Conservation (phyloP, 1,140 invertebrate genomes). For the Drosophila aff. region DNA sequence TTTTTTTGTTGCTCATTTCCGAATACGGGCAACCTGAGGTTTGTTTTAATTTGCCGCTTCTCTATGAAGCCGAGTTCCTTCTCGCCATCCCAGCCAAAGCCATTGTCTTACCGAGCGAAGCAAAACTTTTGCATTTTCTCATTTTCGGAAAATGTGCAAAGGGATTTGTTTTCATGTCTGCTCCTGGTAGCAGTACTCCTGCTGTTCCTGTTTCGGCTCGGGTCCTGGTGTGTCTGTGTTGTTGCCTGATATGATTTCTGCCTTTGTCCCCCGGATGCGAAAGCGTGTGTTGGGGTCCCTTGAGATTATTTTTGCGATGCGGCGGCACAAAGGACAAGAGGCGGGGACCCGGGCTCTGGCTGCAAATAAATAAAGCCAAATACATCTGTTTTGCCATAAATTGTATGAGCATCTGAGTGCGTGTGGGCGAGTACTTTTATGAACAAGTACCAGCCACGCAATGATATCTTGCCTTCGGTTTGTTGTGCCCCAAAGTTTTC, state of each 20-base stretch:
- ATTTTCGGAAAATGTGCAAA: slow-evolving; percentile 84
- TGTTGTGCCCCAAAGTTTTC: slow-evolving; percentile 42
- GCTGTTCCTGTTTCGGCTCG: slow-evolving; percentile 20
- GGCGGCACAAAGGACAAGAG: slow-evolving; percentile 54
- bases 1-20: slow-evolving; percentile 76
- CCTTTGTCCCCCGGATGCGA: slow-evolving; percentile 54
- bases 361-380: slow-evolving; percentile 75
- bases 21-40: slow-evolving; percentile 83
- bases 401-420: slow-evolving; percentile 56
- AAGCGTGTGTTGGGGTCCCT: slow-evolving; percentile 46
- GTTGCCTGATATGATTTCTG: slow-evolving; percentile 79
- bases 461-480: slow-evolving; percentile 49
- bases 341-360: slow-evolving; percentile 9
- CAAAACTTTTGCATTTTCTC: slow-evolving; percentile 83
- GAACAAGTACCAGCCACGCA: slow-evolving; percentile 40
- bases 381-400: slow-evolving; percentile 81
- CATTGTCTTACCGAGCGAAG: slow-evolving; percentile 71
- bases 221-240: slow-evolving; percentile 58
- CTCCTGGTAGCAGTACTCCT: slow-evolving; percentile 37
- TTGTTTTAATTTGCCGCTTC: slow-evolving; percentile 82
- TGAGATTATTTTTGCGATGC: slow-evolving; percentile 70
- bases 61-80: slow-evolving; percentile 58
- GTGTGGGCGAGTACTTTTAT: slow-evolving; percentile 43
- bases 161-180: slow-evolving; percentile 81
- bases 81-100: slow-evolving; percentile 11